Base-by-base conservation (phyloP, 2,113 vertebrate species). In the Crotalus viridis region DNA sequence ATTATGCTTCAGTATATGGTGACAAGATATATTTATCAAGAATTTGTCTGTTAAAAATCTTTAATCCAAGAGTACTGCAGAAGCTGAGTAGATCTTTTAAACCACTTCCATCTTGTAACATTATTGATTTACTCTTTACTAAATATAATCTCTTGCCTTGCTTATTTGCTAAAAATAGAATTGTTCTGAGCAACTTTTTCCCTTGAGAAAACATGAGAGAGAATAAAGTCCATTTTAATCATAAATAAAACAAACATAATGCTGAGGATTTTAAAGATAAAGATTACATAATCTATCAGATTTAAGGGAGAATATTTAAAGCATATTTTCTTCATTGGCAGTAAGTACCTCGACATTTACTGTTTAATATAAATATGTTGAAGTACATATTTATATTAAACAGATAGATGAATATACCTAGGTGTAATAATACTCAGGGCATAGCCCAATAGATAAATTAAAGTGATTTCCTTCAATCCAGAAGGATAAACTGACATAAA, bases 111-210 rank as follows among this genome's bases (percentile, higher is more conserved):
- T n/a, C 48, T n/a, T 90, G 69, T 86, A 93, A 88, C 64, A 26
- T 57, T 92, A 88, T 92, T 43, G 90, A 89, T 91, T 51, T 10
- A 94, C n/a, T 89, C 94, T 92, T 90, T 74, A 85, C 85, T 90
- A 93, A 95, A 94, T 61, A 85, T 7, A 93, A 92, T 88, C 81
- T 90, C 22, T 92, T 89, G 52, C 90, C 89, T 91, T 56, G 43
- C 88, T 96, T 94, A 88, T 95, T 92, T 95, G 85, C 93, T 95
- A 88, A 94, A 95, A 96, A 93, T 19, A 89, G 64, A 93, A 26
- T 59, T 3, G 93, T 94, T 95, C 94, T 24, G 92, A 91, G 91
- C 0, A 0, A 85, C 88, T 91, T 89, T 51, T 93, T 17, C 51
- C 88, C 10, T 33, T 91, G 74, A 85, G 92, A n/a, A 90, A 94